phyloP scores from a whole-genome alignment of 2,113 vertebrate genomes.

The Dryoscopus gambensis region DNA sequence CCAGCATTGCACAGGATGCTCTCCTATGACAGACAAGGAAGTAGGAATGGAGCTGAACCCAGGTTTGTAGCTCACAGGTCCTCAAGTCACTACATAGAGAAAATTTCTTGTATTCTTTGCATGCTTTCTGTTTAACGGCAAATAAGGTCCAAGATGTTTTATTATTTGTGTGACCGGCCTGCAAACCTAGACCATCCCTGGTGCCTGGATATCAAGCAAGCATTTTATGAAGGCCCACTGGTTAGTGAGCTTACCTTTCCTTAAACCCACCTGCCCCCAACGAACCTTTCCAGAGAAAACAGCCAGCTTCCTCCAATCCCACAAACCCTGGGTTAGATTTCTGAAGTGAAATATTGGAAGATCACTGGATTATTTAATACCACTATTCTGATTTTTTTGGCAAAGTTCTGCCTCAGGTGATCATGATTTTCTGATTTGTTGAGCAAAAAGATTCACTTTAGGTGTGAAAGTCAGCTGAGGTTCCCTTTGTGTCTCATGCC shows the following conservation, averaged over 20 bases:
- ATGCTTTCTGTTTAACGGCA: not conserved
- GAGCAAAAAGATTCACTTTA: not conserved
- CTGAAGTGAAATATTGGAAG: not conserved
- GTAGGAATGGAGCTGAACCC: not conserved
- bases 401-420: not conserved
- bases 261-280: not conserved
- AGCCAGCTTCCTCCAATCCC: not conserved
- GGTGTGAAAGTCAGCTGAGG: not conserved
- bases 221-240: fast-evolving
- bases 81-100: not conserved
- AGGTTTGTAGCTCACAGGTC: not conserved
- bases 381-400: not conserved
- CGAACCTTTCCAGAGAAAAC: not conserved
- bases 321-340: not conserved
- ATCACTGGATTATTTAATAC: not conserved
- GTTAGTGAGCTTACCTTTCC: not conserved
- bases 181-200: not conserved
- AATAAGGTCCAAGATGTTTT: not conserved
- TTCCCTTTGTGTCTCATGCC: not conserved
- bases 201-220: not conserved
- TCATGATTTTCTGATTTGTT: not conserved
- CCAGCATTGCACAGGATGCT: not conserved
- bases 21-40: not conserved
- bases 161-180: not conserved
- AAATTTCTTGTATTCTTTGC: not conserved